Base-by-base conservation (phyloP, 2,888 invertebrate species). In the Nomada ferruginata region DNA sequence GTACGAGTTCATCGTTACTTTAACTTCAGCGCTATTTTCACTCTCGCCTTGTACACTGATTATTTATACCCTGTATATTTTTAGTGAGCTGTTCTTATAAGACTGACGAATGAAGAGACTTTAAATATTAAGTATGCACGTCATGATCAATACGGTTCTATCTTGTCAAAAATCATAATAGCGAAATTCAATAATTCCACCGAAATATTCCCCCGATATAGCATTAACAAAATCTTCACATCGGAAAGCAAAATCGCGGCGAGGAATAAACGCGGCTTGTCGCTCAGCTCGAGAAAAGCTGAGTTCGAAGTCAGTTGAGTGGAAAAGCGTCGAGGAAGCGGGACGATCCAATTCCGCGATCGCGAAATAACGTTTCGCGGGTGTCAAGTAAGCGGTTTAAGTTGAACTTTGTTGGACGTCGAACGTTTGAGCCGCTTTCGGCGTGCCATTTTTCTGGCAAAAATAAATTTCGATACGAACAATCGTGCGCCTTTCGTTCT, bases 341-440 rank as follows among this genome's bases (percentile, higher is more conserved):
- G 36, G 29, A n/a, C 55, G 81, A 80, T 66, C 66, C 66, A 59
- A 75, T 71, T 36, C 36, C 36, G 52, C 63, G 80, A 80, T 74
- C 59, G 69, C 57, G 66, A 74, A 82, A 82, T 75, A 80, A 82
- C 80, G 80, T 80, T 75, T 57, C 75, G 61, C 55, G 57, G 50
- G 82, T 75, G 82, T 80, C 75, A 75, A 75, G 57, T 75, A 80
- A 75, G 66, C 59, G 65, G 71, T 63, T 69, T 81, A 82, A 70
- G 75, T 82, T 71, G 80, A 82, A 80, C 80, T 82, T 82, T 66
- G 52, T 4, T 52, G 44, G 50, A 59, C 20, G 15, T 59, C 57
- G 64, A 20, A 53, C 47, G 44, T 60, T 13, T 42, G 10, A 2
- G 23, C 47, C 47, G 18, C 44, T 50, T 23, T 60, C 50, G 36